phyloP scores from a whole-genome alignment of 2,888 invertebrate genomes.

The Ephialtes manifestator region DNA sequence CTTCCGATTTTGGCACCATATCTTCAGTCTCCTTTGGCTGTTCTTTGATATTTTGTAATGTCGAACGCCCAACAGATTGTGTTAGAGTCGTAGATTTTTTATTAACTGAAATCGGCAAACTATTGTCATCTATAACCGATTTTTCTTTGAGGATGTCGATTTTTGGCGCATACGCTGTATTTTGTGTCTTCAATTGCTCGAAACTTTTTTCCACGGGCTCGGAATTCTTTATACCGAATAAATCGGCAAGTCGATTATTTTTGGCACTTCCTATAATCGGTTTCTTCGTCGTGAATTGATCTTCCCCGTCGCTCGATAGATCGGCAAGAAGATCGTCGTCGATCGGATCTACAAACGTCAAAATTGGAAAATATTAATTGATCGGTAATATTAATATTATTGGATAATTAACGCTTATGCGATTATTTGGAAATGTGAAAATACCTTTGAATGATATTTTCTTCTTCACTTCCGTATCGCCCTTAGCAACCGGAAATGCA shows the following conservation, averaged over 20 bases:
- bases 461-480: constrained; percentile 73
- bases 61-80: constrained; percentile 13
- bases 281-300: constrained; percentile 67
- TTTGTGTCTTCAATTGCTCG: constrained; percentile 51
- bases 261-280: constrained; percentile 65
- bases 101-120: constrained; percentile 48
- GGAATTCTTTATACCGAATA: constrained; percentile 78
- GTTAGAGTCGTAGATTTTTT: constrained; percentile 21
- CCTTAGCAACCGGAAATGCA: constrained; percentile 52
- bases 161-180: constrained; percentile 31
- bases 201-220: constrained; percentile 61
- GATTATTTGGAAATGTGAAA: not conserved
- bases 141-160: constrained; percentile 33
- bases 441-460: constrained; percentile 80
- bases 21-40: constrained; percentile 66
- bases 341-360: constrained; percentile 67
- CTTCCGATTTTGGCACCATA: constrained; percentile 60
- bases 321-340: constrained; percentile 77
- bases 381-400: not conserved
- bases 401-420: too few species aligned
- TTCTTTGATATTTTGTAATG: constrained; percentile 52
- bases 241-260: constrained; percentile 75
- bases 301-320: constrained; percentile 76
- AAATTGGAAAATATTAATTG: constrained; percentile 8
- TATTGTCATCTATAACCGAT: constrained; percentile 32